These are phyloP conservation scores for Neodiprion virginianus DNA, from an alignment of 1,140 invertebrate genomes.

Conservation along the genomic window DNA sequence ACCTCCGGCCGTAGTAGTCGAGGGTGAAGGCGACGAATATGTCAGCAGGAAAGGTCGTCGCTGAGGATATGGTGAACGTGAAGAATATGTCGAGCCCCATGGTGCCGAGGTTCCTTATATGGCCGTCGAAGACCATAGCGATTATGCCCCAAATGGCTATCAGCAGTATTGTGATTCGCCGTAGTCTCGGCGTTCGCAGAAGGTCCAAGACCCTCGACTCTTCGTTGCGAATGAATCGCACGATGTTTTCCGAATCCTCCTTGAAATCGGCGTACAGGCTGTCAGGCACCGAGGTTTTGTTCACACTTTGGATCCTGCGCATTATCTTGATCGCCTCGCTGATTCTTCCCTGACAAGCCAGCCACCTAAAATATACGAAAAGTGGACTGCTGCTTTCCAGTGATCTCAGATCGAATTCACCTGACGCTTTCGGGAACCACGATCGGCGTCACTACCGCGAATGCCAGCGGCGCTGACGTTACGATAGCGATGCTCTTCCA, in stretches of 20 bases:
- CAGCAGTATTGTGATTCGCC: conserved; percentile 35
- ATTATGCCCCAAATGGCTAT: conserved; percentile 45
- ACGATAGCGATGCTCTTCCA: conserved; percentile 61
- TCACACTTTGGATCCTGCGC: conserved; percentile 70
- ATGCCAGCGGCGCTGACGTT: conserved; percentile 49
- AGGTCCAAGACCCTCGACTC: conserved; percentile 22
- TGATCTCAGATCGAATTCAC: conserved; percentile 30
- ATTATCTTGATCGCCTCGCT: conserved; percentile 66
- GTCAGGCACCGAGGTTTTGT: conserved; percentile 62
- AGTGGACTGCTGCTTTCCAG: neutral
- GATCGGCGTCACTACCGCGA: conserved; percentile 41
- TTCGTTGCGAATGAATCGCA: conserved; percentile 8
- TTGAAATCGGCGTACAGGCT: conserved; percentile 51
- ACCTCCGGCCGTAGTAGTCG: conserved; percentile 33
- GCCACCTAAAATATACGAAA: conserved; percentile 63
- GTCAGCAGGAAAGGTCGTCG: conserved; percentile 39
- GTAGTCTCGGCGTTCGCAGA: conserved; percentile 37
- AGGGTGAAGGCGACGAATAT: conserved; percentile 29
- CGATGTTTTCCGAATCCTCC: conserved; percentile 27
- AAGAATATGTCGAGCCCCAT: conserved; percentile 54
- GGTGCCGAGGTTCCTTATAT: conserved; percentile 49
- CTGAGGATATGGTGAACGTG: conserved; percentile 50
- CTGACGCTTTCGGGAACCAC: conserved; percentile 58
- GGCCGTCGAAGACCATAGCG: conserved; percentile 50
- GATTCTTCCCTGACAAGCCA: conserved; percentile 66